Base-by-base conservation (phyloP, 2,797 vertebrate genomes). In the Glossophaga mutica region DNA sequence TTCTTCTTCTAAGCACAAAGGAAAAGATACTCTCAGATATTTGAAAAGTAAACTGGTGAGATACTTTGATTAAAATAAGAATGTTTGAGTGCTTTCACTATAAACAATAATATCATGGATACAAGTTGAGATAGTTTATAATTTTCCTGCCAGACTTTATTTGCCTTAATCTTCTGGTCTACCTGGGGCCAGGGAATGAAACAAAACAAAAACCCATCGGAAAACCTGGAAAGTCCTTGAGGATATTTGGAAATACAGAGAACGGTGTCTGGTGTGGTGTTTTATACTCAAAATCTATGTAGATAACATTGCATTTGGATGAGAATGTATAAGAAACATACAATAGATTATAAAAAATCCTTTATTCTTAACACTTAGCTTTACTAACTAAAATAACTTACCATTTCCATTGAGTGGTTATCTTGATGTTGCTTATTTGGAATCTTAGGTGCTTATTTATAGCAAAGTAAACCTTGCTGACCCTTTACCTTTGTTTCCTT, bases 41-140 rank as follows among this genome's bases (percentile, higher is more conserved):
- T 96, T 81, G 34, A 86, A 93, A 95, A 95, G 37, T 78, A 96
- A 91, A 50, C 92, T 65, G 59, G 84, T 84, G 76, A 86, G 86
- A 44, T 95, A 81, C 73, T 83, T 78, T 79, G 5, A 90, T 82
- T 91, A 67, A 93, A 89, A 77, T 73, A 26, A 94, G 71, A 92
- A 68, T 2, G 5, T 29, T 39, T 67, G 55, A 46, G 14, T 62
- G 29, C 42, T 85, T 92, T 94, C 21, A 14, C 39, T 59, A 1
- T 91, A 94, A 94, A 94, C 2, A 10, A 46, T 87, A 55, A 39
- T 82, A n/a, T 50, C 39, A 9, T 85, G 44, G 90, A 87, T 85
- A 67, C 34, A 76, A 68, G 29, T 81, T 65, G 77, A 90, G 48
- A 44, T 92, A 67, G 65, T 86, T 94, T 94, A 68, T 74, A 73